Conservation (phyloP, 2,888 invertebrate species). For the Cryptops parisi region DNA sequence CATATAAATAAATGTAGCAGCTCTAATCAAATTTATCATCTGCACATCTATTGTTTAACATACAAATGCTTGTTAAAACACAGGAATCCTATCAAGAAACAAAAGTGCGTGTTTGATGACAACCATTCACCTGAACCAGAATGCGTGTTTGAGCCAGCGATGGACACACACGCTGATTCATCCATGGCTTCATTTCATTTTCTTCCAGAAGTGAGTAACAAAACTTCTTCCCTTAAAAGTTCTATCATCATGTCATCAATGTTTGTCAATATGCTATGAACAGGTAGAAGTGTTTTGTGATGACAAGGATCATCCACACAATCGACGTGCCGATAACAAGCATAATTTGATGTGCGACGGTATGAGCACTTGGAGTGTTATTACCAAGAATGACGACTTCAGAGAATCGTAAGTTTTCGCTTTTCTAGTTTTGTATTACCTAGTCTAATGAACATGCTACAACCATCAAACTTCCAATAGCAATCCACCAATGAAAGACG, state of each 20-base stretch:
- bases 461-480: slow-evolving; percentile 1
- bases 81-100: no score
- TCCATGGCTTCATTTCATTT: background rate
- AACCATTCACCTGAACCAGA: no score
- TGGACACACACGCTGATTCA: no score
- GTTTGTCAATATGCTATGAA: background rate
- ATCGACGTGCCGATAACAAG: background rate
- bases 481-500: slow-evolving; percentile 4
- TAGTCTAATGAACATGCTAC: no score
- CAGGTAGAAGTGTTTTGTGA: background rate
- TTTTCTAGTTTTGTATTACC: background rate
- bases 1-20: no score
- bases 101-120: no score
- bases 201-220: no score
- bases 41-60: no score
- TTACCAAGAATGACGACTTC: background rate
- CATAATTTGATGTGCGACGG: background rate
- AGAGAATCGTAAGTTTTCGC: background rate
- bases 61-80: no score
- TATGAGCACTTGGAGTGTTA: background rate
- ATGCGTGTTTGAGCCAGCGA: no score
- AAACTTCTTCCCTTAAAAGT: no score
- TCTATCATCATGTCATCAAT: background rate
- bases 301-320: background rate
- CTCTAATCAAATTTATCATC: no score